phyloP scores from a whole-genome alignment of 2,888 invertebrate genomes.

The Deroplatys truncata region DNA sequence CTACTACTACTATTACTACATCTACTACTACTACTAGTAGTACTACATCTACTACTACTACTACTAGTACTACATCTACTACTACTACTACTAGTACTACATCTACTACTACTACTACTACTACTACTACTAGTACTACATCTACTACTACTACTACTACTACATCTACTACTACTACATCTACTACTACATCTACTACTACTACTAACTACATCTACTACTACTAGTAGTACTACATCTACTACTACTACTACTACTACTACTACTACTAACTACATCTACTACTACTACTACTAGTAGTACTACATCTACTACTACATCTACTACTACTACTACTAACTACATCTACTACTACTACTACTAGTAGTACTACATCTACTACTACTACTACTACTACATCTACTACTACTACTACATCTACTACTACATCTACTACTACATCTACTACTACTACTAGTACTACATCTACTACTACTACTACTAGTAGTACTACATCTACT shows the following conservation, averaged over 20 bases:
- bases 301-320: neutral
- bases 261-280: neutral
- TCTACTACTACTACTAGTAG: neutral
- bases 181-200: neutral
- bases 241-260: slow-evolving; percentile 3
- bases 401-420: too few species aligned
- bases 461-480: neutral
- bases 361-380: neutral
- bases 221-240: slow-evolving; percentile 7
- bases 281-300: slow-evolving; percentile 1
- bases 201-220: neutral
- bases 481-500: slow-evolving; percentile 7
- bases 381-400: neutral
- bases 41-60: slow-evolving; percentile 9
- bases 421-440: too few species aligned
- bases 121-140: slow-evolving; percentile 1
- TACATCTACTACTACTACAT: neutral
- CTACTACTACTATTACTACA: slow-evolving; percentile 1
- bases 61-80: slow-evolving; percentile 13
- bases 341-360: slow-evolving; percentile 13
- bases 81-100: slow-evolving; percentile 8
- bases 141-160: slow-evolving; percentile 3
- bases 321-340: slow-evolving; percentile 10
- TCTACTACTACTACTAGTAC: too few species aligned
- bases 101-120: slow-evolving; percentile 3